A percentile compares a stretch with the other conserved stretches of the same genome.
These are phyloP conservation scores for Papilio glaucus DNA, from an alignment of 1,140 invertebrate species.

Conservation along the genomic window DNA sequence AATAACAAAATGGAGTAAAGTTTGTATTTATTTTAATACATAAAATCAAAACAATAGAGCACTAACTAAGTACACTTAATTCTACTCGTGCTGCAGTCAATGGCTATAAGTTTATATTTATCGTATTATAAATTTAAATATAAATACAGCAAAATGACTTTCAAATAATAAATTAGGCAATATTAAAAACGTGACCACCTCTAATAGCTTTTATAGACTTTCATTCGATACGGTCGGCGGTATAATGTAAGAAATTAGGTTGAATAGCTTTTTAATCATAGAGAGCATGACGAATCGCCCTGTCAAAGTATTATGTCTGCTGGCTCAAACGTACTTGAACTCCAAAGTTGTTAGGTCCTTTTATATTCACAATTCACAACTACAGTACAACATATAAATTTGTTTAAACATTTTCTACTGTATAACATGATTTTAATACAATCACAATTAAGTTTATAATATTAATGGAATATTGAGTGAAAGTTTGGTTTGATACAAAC, in stretches of 20 bases:
- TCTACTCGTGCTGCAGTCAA: not conserved
- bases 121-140: not conserved
- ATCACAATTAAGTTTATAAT: too few relatives aligned
- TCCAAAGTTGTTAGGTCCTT: not conserved
- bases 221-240: constrained; percentile 28
- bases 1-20: too few relatives aligned
- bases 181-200: constrained; percentile 35
- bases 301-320: constrained; percentile 36
- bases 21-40: too few relatives aligned
- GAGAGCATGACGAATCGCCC: constrained; percentile 38
- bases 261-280: constrained; percentile 39
- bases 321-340: constrained; percentile 27
- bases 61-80: too few relatives aligned
- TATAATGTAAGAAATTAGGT: constrained; percentile 37
- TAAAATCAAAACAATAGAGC: too few relatives aligned
- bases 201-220: constrained; percentile 33
- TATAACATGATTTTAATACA: not conserved
- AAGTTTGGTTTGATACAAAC: too few relatives aligned
- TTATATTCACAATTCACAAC: constrained; percentile 15
- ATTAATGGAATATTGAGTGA: too few relatives aligned
- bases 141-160: constrained; percentile 22
- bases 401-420: not conserved
- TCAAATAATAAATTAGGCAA: constrained; percentile 29
- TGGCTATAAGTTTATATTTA: not conserved
- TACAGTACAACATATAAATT: not conserved